These are phyloP conservation scores for Habropoda laboriosa DNA, from an alignment of 1,140 invertebrate genomes.

Conservation along the genomic window DNA sequence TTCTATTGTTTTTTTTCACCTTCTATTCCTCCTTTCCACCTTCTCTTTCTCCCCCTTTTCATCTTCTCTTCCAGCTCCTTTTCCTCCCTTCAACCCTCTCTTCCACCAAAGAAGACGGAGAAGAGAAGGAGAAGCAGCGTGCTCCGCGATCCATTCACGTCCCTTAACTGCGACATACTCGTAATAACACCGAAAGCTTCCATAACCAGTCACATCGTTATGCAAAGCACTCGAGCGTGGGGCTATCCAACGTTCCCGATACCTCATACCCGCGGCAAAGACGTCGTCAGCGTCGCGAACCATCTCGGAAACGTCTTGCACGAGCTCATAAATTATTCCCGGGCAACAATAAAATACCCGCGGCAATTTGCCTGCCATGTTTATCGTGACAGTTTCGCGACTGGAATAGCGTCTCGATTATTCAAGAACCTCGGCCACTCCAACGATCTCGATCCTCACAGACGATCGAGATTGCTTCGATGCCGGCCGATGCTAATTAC, in stretches of 20 bases:
- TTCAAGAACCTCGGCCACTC: not conserved
- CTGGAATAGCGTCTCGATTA: slow-evolving; percentile 34
- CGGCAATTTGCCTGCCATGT: slow-evolving; percentile 2
- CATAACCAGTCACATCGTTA: not conserved
- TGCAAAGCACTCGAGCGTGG: not conserved
- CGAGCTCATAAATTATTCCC: slow-evolving; percentile 30
- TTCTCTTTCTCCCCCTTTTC: too few relatives aligned
- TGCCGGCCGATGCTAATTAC: slow-evolving; percentile 33
- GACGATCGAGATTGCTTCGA: slow-evolving; percentile 17
- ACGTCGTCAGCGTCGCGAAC: not conserved
- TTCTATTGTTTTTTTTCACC: too few relatives aligned
- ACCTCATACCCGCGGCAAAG: not conserved
- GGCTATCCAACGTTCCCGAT: not conserved
- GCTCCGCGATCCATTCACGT: too few relatives aligned
- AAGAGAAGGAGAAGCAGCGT: too few relatives aligned
- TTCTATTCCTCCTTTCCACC: too few relatives aligned
- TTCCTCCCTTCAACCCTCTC: too few relatives aligned
- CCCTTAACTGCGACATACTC: too few relatives aligned
- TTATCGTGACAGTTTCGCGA: slow-evolving; percentile 15
- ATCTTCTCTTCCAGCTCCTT: too few relatives aligned
- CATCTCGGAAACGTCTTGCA: not conserved
- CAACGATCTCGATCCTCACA: not conserved
- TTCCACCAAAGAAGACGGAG: too few relatives aligned
- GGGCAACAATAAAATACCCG: slow-evolving; percentile 3
- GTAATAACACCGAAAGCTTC: not conserved